Percentiles rank a stretch among this genome's conserved stretches.
These are phyloP conservation scores for Mormyrops boulengeri DNA, from an alignment of 2,797 vertebrate species.

Conservation along the genomic window DNA sequence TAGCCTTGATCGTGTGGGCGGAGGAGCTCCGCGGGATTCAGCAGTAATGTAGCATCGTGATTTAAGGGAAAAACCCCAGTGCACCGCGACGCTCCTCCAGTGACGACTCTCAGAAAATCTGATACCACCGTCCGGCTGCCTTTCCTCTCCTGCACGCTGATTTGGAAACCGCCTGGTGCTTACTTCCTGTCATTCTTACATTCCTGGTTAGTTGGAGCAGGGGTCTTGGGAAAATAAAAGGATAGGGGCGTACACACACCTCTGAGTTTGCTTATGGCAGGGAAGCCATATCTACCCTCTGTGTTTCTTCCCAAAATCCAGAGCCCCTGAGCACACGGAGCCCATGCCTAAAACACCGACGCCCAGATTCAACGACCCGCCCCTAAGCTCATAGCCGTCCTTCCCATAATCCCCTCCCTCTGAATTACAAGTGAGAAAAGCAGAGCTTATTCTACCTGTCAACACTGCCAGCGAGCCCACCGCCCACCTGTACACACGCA, in stretches of 20 bases:
- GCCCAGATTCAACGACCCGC: neutral
- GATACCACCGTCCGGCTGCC: neutral
- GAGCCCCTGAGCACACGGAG: neutral
- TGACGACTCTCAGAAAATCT: neutral
- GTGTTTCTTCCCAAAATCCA: neutral
- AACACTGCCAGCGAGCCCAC: neutral
- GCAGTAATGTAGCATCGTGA: neutral
- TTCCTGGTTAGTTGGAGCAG: neutral
- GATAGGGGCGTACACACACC: neutral
- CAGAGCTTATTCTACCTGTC: neutral
- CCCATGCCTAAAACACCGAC: neutral
- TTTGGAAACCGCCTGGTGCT: conserved; percentile 14
- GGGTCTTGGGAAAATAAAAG: neutral
- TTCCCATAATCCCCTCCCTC: neutral
- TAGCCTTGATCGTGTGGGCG: neutral
- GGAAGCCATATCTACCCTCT: neutral
- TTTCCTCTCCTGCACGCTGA: neutral
- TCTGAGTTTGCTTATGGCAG: neutral
- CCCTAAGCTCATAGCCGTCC: neutral
- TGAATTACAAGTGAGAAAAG: neutral
- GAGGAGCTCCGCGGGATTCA: neutral
- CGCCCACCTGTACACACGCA: neutral
- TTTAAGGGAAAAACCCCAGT: neutral
- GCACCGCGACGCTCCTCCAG: too few species aligned
- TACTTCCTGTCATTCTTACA: conserved; percentile 26